Evolutionary conservation across 2,888 invertebrate genomes (phyloP), one percentile per base, ranked within the genome.

Genomic region (Dasysyrphus albostriatus): DNA sequence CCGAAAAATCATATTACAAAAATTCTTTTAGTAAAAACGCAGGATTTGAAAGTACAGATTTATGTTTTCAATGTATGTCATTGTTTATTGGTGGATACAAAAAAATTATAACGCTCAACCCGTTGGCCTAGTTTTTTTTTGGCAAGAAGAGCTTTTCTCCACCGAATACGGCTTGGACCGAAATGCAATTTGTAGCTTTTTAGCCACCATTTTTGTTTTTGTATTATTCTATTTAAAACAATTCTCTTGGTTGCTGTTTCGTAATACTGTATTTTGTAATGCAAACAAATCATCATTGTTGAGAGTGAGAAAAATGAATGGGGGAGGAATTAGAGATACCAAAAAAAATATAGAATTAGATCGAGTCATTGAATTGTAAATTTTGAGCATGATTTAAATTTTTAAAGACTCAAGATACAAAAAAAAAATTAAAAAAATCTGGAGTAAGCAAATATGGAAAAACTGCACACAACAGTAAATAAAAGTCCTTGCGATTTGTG

Each of bases 121-220:
- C 58, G 58, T 47, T 87, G 87, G 74, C 87, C 87, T 87, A 87
- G 69, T 83, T 87, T 82, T 81, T 82, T 82, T 77, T 82, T 12
- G 54, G 61, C 2, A 24, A 16, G 29, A 61, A 54, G 83, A 87
- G 87, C 87, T 87, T 83, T 87, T 78, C 75, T 78, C 75, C 75
- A 49, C 82, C 77, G 37, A 85, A 74, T 74, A 70, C 61, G 72
- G 51, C 70, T 87, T 59, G 73, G 75, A 75, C 74, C 70, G 42
- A 61, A 87, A 87, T 87, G 87, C 87, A 87, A 78, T 87, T 87
- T 83, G 70, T 59, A 87, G 82, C 87, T 87, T 87, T 85, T 56
- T 34, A 63, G 73, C 80, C 65, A 67, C 80, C 70, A 61, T 75
- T 58, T 58, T 61, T 75, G n/a, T n/a, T n/a, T 24, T 63, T 61